Percentiles rank a stretch among this genome's conserved stretches.
Evolutionary conservation across 2,797 vertebrate species (phyloP).

Genomic region (Falco cherrug): DNA sequence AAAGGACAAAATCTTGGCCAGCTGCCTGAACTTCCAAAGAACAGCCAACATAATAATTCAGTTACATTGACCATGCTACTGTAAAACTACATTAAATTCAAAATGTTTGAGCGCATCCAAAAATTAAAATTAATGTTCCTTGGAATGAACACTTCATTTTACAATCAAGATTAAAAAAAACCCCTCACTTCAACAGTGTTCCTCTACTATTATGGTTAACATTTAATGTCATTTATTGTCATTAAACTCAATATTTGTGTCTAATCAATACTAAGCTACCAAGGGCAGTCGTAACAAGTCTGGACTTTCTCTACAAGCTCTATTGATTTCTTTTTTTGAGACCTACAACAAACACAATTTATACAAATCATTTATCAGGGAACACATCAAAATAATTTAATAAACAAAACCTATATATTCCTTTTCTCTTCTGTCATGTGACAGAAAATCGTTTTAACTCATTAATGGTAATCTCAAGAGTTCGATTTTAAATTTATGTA

Average conservation of each 20-base stretch:
- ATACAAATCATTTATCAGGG: slow-evolving; percentile 51
- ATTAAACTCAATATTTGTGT: slow-evolving; percentile 57
- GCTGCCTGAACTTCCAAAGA: neutral
- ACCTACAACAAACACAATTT: slow-evolving; percentile 4
- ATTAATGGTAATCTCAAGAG: slow-evolving; percentile 25
- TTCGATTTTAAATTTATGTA: slow-evolving; percentile 29
- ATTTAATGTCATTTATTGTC: slow-evolving; percentile 69
- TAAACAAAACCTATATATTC: slow-evolving; percentile 24
- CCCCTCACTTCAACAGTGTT: neutral
- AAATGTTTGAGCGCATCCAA: slow-evolving; percentile 21
- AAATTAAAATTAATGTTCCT: slow-evolving; percentile 47
- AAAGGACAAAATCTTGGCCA: slow-evolving; percentile 46
- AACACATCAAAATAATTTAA: slow-evolving; percentile 58
- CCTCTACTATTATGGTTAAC: slow-evolving; percentile 39
- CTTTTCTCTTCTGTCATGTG: slow-evolving; percentile 26
- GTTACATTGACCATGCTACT: neutral
- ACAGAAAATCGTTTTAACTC: slow-evolving; percentile 55
- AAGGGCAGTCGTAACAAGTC: slow-evolving; percentile 27
- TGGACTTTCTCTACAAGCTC: slow-evolving; percentile 20
- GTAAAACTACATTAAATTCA: slow-evolving; percentile 51
- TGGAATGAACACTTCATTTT: slow-evolving; percentile 1
- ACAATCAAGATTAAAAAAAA: neutral
- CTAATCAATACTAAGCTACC: slow-evolving; percentile 58
- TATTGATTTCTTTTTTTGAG: slow-evolving; percentile 18
- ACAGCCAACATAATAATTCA: slow-evolving; percentile 35